Base-by-base conservation (phyloP, 2,113 vertebrate species). In the Alouatta palliata region DNA sequence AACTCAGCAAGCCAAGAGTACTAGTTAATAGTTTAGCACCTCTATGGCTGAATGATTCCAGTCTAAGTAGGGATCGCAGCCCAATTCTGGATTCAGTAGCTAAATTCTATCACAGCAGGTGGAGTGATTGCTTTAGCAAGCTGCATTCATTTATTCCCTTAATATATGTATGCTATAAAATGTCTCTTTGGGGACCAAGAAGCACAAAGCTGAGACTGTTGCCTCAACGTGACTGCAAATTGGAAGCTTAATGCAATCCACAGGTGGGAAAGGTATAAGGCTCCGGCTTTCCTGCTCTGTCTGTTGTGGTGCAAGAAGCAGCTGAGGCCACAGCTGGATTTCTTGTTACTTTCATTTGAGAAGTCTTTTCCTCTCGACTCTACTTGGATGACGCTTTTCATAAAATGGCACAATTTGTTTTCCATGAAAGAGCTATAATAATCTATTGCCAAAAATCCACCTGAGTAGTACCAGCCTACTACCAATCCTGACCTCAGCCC, bases 161-260 rank as follows among this genome's bases (percentile, higher is more conserved):
- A 77, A 66, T 89, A 45, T 68, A 23, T 61, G 47, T 40, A 30
- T 45, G 81, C 81, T 66, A 30, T 43, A 14, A 58, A 86, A 95
- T 47, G 68, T 91, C 79, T 94, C 94, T 93, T 71, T 58, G 21
- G 93, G 87, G 71, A 90, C 58, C 16, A 35, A 77, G 61, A 73
- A 96, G 75, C 92, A 91, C 87, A 96, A 93, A 92, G 52, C 32
- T 32, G n/a, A 91, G 80, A 21, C 58, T 91, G 71, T 88, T 70
- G 35, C 25, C 87, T 83, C 49, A 27, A 73, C 93, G 73, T 3
- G 35, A 52, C 92, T n/a, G 47, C n/a, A 84, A 58, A 52, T 47
- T 23, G 37, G 84, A 47, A 45, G 35, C 66, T 40, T 8, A 66
- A 61, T 75, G 81, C 30, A 61, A 1, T 54, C 54, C 21, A 32